Conservation (phyloP, 2,113 vertebrate genomes). For the Chaetorhynchus papuensis region DNA sequence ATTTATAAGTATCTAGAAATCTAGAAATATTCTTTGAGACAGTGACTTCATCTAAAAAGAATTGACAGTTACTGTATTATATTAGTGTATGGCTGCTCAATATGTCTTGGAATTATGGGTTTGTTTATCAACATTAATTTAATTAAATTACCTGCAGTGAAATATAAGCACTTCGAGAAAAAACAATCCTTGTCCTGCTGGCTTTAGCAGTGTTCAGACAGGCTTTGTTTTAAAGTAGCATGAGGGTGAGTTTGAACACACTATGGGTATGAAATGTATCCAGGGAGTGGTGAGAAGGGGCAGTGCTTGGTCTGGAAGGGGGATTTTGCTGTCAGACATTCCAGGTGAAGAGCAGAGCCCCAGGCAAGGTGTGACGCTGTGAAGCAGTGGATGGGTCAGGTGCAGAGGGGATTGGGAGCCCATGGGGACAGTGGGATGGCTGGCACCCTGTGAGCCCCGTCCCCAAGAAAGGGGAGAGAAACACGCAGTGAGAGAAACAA, state of each 20-base stretch:
- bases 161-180: background rate
- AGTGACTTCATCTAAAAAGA: constrained; percentile 28
- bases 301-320: background rate
- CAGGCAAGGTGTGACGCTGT: background rate
- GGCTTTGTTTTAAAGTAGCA: background rate
- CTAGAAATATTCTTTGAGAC: constrained; percentile 20
- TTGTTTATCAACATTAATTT: constrained; percentile 26
- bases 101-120: background rate
- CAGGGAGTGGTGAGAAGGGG: background rate
- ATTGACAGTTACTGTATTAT: background rate
- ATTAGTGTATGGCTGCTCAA: background rate
- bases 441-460: background rate
- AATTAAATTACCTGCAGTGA: constrained; percentile 42
- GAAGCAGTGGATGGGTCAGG: background rate
- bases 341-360: background rate
- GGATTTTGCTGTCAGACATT: background rate
- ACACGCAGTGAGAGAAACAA: background rate
- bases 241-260: background rate
- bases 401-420: background rate
- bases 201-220: background rate
- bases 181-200: background rate
- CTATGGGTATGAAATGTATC: background rate
- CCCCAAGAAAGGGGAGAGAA: background rate
- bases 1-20: constrained; percentile 14
- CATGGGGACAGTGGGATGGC: background rate